Base-by-base conservation (phyloP, 2,888 invertebrate species). In the Ormyrus nitidulus region DNA sequence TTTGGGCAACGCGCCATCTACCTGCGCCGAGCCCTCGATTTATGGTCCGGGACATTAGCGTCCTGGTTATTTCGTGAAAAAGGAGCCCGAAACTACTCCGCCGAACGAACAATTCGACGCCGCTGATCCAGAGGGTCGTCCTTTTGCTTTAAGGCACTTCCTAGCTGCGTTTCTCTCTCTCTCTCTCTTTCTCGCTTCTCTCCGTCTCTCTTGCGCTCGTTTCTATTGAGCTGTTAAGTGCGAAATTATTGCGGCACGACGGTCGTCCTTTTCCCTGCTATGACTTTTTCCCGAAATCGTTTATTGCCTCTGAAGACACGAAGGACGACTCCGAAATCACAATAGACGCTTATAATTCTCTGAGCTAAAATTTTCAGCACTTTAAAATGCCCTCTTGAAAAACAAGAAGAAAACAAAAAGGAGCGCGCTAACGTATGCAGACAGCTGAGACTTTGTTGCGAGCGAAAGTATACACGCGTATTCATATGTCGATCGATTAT, bases 1-100 rank as follows among this genome's bases (percentile, higher is more conserved):
- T 86, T 86, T 86, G 85, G 85, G 84, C 85, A 85, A 72, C 77
- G 84, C 86, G 86, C 85, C 86, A 86, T 85, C 86, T 86, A 85
- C 85, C 85, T 86, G 85, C 83, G 79, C 65, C 77, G 77, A 54
- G 51, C 70, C 65, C 74, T 80, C 84, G 85, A 86, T 86, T 86
- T 85, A 85, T 80, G 80, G 74, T 77, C 59, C 68, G 80, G 82
- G 80, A 80, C 84, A 83, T 85, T 85, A 85, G 84, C 83, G 83
- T 82, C 83, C 80, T 81, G 83, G 83, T 84, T 83, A 83, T 84
- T 82, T 83, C 77, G 78, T 81, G 82, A 84, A 85, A 82, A 83
- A 82, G 71, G 73, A 79, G 72, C 81, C 70, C 77, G 82, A 77
- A 72, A 73, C 73, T 34, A 34, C 34, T 58, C 54, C 58, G 11